Percentiles rank a stretch among this genome's conserved stretches.
These are phyloP conservation scores for Rhynchopsitta pachyrhyncha DNA, from an alignment of 2,113 vertebrate genomes.

Conservation along the genomic window DNA sequence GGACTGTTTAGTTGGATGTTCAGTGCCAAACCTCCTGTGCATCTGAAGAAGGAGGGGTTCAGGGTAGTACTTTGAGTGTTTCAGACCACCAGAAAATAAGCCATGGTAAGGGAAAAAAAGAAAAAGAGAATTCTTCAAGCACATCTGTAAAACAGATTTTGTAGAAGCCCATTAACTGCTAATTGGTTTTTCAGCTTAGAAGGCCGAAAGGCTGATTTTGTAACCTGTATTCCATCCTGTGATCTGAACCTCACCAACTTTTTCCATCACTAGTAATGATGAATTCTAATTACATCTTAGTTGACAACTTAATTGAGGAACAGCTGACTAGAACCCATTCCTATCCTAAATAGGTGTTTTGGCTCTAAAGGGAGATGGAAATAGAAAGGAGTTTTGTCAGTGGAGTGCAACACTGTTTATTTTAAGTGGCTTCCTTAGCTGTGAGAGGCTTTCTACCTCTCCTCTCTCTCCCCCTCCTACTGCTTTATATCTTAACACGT, in stretches of 20 bases:
- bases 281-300: neutral
- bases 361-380: neutral
- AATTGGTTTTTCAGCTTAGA: neutral
- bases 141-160: neutral
- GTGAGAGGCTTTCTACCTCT: neutral
- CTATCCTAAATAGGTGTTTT: conserved; percentile 26
- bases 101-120: rapidly evolving
- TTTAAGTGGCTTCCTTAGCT: neutral
- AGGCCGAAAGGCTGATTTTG: neutral
- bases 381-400: neutral
- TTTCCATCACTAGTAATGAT: neutral
- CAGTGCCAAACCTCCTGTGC: neutral
- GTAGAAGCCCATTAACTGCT: neutral
- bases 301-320: conserved; percentile 7
- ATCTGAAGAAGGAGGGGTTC: neutral
- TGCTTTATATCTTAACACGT: neutral
- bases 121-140: neutral
- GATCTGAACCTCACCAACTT: neutral
- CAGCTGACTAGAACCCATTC: neutral
- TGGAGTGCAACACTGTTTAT: neutral
- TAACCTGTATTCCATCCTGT: neutral
- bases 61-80: neutral
- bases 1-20: neutral
- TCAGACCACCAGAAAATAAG: neutral
- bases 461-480: neutral